Evolutionary conservation across 2,113 vertebrate species (phyloP).

Genomic region (Ranitomeya variabilis): DNA sequence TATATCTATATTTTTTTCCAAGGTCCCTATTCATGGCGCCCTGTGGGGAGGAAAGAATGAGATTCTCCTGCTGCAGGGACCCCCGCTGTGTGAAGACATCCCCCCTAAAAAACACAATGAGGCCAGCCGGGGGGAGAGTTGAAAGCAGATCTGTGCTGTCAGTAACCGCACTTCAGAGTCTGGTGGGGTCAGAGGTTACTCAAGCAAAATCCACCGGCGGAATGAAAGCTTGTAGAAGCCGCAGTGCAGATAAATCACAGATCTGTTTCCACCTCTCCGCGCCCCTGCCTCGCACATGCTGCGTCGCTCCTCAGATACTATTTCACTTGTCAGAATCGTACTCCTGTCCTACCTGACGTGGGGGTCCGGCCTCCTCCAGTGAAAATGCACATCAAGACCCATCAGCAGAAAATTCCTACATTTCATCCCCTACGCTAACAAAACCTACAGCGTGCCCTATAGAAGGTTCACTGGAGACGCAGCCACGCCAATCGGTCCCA

Average conservation of each 20-base stretch:
- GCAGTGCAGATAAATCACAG: slow-evolving; percentile 71
- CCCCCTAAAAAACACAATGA: slow-evolving; percentile 72
- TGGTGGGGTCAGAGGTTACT: slow-evolving; percentile 80
- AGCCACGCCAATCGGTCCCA: neutral
- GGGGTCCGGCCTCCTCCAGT: neutral
- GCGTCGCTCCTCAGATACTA: slow-evolving; percentile 59
- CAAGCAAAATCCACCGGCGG: slow-evolving; percentile 83
- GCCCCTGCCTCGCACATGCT: slow-evolving; percentile 65
- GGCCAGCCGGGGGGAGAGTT: slow-evolving; percentile 71
- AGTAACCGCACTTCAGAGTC: slow-evolving; percentile 71
- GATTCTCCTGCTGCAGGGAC: slow-evolving; percentile 70
- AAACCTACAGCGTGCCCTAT: neutral
- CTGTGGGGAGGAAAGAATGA: slow-evolving; percentile 63
- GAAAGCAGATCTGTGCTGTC: slow-evolving; percentile 78
- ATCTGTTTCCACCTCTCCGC: slow-evolving; percentile 71
- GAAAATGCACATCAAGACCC: neutral
- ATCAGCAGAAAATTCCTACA: neutral
- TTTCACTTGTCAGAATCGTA: slow-evolving; percentile 13
- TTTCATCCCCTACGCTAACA: neutral
- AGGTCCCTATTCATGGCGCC: neutral
- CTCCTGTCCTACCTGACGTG: slow-evolving; percentile 29
- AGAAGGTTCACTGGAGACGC: neutral
- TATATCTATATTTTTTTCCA: neutral
- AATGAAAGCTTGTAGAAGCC: slow-evolving; percentile 78
- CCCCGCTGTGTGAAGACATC: slow-evolving; percentile 73